phyloP scores from a whole-genome alignment of 2,113 vertebrate species.

The Pavo muticus region DNA sequence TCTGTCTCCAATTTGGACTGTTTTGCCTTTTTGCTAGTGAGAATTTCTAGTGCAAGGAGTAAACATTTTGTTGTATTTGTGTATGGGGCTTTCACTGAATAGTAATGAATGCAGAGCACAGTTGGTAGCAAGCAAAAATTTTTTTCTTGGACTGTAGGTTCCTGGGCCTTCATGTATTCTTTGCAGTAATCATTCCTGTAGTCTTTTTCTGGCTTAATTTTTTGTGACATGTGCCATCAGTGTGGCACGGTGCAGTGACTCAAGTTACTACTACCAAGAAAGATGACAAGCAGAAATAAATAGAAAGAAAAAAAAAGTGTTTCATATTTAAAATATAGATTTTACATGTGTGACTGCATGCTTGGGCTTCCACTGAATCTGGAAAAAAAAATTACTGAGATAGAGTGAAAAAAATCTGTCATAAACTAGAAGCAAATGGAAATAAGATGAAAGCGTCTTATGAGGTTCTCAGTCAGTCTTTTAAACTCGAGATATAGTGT shows the following conservation, averaged over 20 bases:
- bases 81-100: slow-evolving; percentile 24
- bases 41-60: slow-evolving; percentile 18
- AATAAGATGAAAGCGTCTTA: neutral
- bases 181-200: slow-evolving; percentile 23
- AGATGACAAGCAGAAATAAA: slow-evolving; percentile 24
- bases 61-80: slow-evolving; percentile 36
- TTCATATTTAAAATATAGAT: neutral
- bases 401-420: neutral
- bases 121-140: slow-evolving; percentile 27
- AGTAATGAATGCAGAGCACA: slow-evolving; percentile 8
- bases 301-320: neutral
- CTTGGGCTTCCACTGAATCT: neutral
- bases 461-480: neutral
- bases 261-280: neutral
- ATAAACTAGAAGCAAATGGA: neutral
- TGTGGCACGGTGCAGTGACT: neutral
- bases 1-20: neutral
- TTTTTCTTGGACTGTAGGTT: slow-evolving; percentile 36
- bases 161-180: slow-evolving; percentile 47
- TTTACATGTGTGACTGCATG: neutral
- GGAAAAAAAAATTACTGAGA: neutral
- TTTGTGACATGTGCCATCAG: slow-evolving; percentile 12
- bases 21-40: slow-evolving; percentile 8
- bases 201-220: slow-evolving; percentile 48
- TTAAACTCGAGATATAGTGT: neutral